phyloP scores from a whole-genome alignment of 2,797 vertebrate genomes.

The Chelonia mydas region DNA sequence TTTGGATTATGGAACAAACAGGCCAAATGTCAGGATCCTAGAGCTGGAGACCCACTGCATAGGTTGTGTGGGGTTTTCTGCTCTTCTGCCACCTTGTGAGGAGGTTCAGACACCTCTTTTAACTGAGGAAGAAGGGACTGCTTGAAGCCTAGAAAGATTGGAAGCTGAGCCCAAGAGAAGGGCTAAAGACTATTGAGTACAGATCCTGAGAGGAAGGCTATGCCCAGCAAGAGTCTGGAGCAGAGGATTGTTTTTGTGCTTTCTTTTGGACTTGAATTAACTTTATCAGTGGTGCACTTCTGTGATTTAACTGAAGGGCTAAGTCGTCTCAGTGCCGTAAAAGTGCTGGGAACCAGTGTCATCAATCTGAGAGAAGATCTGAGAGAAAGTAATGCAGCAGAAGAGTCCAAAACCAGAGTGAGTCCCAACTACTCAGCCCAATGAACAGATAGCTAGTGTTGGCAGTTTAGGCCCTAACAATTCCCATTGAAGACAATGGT shows the following conservation, averaged over 20 bases:
- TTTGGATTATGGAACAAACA: not conserved
- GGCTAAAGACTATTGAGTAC: not conserved
- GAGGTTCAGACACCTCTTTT: rapidly evolving
- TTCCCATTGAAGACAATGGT: not conserved
- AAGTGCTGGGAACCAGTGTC: not conserved
- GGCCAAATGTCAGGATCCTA: not conserved
- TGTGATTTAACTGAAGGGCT: not conserved
- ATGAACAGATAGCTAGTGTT: not conserved
- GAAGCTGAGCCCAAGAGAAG: not conserved
- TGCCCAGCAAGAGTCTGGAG: not conserved
- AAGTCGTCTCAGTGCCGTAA: not conserved
- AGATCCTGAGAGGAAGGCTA: not conserved
- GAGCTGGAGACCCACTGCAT: not conserved
- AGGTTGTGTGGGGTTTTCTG: not conserved
- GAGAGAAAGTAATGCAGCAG: not conserved
- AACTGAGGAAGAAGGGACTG: not conserved
- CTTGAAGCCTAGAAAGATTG: not conserved
- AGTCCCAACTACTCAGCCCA: not conserved
- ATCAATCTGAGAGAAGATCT: not conserved
- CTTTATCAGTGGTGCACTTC: not conserved
- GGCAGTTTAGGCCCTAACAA: not conserved
- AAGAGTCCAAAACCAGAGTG: not conserved
- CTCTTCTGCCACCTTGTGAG: not conserved
- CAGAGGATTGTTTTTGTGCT: rapidly evolving
- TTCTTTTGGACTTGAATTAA: not conserved